These are phyloP conservation scores for Hipparchia sbordonii DNA, from an alignment of 2,888 invertebrate genomes.

Conservation along the genomic window DNA sequence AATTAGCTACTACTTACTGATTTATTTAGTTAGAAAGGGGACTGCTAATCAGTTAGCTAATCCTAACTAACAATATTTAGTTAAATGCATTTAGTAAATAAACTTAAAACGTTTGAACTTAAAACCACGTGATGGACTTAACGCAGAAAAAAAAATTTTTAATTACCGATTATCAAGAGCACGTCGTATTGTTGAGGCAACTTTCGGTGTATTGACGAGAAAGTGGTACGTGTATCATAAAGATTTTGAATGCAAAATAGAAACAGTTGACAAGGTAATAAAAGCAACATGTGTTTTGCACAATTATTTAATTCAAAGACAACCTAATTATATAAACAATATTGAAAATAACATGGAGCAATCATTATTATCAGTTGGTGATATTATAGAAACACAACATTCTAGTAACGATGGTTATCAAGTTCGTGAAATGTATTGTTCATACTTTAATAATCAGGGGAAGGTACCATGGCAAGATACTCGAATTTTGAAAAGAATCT, in stretches of 20 bases:
- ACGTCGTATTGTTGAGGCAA: not conserved
- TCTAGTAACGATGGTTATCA: not conserved
- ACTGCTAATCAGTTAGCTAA: too few species aligned
- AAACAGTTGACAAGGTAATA: constrained; percentile 19
- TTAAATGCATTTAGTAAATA: too few species aligned
- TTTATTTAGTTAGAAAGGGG: too few species aligned
- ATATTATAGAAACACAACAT: not conserved
- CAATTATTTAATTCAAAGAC: constrained; percentile 23
- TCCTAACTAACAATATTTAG: too few species aligned
- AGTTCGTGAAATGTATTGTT: constrained; percentile 20
- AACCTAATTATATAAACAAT: not conserved
- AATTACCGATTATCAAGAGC: not conserved
- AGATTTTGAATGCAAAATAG: not conserved
- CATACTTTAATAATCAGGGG: constrained; percentile 23
- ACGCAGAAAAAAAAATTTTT: not conserved
- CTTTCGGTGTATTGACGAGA: not conserved
- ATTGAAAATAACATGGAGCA: not conserved
- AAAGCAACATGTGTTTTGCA: constrained; percentile 31
- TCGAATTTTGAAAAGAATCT: not conserved
- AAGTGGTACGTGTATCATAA: not conserved
- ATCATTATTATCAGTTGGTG: not conserved
- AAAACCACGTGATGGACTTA: not conserved
- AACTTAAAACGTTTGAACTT: too few species aligned
- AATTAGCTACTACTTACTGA: too few species aligned
- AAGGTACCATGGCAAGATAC: not conserved